A percentile compares a stretch with the other conserved stretches of the same genome.
phyloP scores from a whole-genome alignment of 2,113 vertebrate species.

The Gadus chalcogrammus region DNA sequence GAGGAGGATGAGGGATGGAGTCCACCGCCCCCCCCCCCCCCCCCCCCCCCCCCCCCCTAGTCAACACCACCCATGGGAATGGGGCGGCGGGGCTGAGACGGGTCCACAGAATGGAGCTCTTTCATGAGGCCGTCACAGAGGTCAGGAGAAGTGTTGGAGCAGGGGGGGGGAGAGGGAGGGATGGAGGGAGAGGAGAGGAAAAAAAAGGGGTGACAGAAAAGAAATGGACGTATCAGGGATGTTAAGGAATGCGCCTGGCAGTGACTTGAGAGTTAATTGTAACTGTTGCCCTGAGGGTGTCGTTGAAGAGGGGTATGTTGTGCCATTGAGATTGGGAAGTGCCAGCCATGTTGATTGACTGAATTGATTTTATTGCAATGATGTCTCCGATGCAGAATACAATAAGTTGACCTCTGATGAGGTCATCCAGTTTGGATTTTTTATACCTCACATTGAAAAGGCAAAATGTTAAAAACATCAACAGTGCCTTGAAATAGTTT shows the following conservation, averaged over 20 bases:
- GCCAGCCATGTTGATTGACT: too few species aligned
- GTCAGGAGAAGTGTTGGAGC: slow-evolving; percentile 45
- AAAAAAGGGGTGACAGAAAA: slow-evolving; percentile 10
- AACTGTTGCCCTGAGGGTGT: too few species aligned
- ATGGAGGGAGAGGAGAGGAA: slow-evolving; percentile 37
- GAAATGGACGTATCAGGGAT: slow-evolving; percentile 43
- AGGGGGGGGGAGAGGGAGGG: slow-evolving; percentile 33
- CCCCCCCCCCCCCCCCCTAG: slow-evolving; percentile 1
- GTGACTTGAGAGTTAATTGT: slow-evolving; percentile 47
- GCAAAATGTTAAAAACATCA: too few species aligned
- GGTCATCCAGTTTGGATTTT: too few species aligned
- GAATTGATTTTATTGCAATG: too few species aligned
- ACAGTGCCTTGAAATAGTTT: too few species aligned
- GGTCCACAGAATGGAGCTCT: slow-evolving; percentile 48
- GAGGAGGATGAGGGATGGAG: slow-evolving; percentile 64
- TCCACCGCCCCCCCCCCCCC: background rate
- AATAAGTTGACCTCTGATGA: too few species aligned
- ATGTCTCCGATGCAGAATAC: too few species aligned
- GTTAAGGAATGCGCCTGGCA: slow-evolving; percentile 55
- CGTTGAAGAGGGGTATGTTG: too few species aligned
- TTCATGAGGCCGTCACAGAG: slow-evolving; percentile 52
- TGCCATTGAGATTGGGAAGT: too few species aligned
- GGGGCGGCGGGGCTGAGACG: slow-evolving; percentile 31
- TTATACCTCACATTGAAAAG: too few species aligned
- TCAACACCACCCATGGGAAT: slow-evolving; percentile 58